Percentiles rank a stretch among this genome's conserved stretches.
phyloP scores from a whole-genome alignment of 2,797 vertebrate genomes.

The Iguana delicatissima region DNA sequence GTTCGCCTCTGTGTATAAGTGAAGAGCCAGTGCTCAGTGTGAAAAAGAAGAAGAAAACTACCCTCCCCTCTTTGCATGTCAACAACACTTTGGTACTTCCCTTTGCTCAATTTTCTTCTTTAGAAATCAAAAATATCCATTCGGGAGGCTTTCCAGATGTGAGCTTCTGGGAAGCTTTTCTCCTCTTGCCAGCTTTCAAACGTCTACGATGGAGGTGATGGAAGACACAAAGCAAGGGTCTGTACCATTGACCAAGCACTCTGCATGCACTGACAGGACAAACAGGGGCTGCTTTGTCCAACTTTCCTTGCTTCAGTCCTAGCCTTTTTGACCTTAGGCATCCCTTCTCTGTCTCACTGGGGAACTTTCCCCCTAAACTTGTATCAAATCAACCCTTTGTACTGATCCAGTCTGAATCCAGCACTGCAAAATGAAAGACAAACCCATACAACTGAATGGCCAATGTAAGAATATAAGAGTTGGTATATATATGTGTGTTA shows the following conservation, averaged over 20 bases:
- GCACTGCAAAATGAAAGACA: constrained; percentile 23
- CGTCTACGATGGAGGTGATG: constrained; percentile 53
- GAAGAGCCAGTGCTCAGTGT: neutral
- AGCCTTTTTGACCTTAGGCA: constrained; percentile 50
- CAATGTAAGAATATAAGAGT: neutral
- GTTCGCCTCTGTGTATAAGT: constrained; percentile 8
- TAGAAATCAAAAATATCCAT: constrained; percentile 56
- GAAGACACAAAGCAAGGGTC: constrained; percentile 53
- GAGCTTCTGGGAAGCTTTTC: constrained; percentile 48
- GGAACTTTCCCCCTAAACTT: constrained; percentile 58
- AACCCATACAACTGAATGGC: neutral
- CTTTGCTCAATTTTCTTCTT: constrained; percentile 59
- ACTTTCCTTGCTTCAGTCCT: constrained; percentile 54
- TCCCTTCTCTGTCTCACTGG: constrained; percentile 7
- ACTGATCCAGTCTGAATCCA: neutral
- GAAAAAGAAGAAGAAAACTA: constrained; percentile 21
- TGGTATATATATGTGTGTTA: neutral
- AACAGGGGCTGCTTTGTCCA: constrained; percentile 67
- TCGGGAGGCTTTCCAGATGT: constrained; percentile 66
- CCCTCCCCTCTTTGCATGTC: constrained; percentile 19
- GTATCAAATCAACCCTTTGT: constrained; percentile 52
- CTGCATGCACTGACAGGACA: constrained; percentile 40
- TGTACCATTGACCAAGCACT: constrained; percentile 63
- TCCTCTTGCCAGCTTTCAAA: constrained; percentile 1
- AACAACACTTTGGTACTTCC: constrained; percentile 48